Evolutionary conservation across 1,140 invertebrate species (phyloP).

Genomic region (Platorchestia sp.): DNA sequence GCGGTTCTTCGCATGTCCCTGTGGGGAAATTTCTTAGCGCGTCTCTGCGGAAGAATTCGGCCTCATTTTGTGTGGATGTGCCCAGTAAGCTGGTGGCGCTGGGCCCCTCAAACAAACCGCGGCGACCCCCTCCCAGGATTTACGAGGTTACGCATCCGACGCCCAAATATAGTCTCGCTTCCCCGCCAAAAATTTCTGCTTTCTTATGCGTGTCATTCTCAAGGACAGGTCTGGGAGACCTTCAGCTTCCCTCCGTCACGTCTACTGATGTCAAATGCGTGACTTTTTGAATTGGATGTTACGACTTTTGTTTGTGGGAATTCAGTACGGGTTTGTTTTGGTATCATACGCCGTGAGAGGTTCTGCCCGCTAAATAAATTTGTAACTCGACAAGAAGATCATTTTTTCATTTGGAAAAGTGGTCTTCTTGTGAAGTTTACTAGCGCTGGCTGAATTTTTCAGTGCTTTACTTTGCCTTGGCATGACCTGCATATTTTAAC

Average conservation of each 20-base stretch:
- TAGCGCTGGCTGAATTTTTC: no score
- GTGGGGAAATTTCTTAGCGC: no score
- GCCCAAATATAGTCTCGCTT: neutral
- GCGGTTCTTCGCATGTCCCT: neutral
- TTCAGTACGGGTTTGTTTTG: no score
- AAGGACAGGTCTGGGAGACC: neutral
- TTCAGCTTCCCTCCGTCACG: neutral
- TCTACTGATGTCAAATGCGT: neutral
- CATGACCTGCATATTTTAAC: no score
- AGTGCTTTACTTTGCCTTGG: no score
- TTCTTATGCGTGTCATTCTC: neutral
- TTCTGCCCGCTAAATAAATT: no score
- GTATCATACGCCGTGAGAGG: no score
- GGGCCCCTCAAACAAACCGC: neutral
- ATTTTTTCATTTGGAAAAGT: no score
- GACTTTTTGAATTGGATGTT: neutral
- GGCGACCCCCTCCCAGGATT: neutral
- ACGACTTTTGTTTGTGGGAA: no score
- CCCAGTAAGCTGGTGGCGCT: neutral
- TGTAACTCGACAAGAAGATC: no score
- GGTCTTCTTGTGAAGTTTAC: no score
- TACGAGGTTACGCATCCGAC: neutral
- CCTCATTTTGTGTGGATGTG: neutral
- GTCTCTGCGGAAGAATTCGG: no score
- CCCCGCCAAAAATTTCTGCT: neutral